Percentiles rank a stretch among this genome's conserved stretches.
Evolutionary conservation across 2,113 vertebrate genomes (phyloP).

Genomic region (Phalacrocorax brasilianus): DNA sequence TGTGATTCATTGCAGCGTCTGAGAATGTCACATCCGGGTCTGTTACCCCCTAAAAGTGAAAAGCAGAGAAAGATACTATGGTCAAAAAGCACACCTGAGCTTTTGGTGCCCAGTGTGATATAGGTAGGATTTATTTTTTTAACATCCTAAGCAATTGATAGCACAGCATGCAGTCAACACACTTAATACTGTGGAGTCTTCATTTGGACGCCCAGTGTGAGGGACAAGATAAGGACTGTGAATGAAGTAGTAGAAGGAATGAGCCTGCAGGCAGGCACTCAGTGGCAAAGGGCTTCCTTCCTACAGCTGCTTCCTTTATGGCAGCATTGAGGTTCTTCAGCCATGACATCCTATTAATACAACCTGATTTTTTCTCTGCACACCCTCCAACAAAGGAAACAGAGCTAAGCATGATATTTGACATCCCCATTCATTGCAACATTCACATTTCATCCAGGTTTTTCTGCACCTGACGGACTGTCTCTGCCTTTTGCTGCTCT

Average conservation of each 20-base stretch:
- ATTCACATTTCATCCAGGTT: neutral
- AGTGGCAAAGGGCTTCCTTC: neutral
- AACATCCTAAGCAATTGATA: neutral
- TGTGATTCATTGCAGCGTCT: neutral
- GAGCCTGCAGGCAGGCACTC: neutral
- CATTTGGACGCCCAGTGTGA: neutral
- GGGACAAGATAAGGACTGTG: neutral
- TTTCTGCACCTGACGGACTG: neutral
- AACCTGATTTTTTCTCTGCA: neutral
- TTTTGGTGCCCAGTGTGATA: neutral
- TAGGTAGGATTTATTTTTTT: neutral
- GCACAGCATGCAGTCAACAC: neutral
- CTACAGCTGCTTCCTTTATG: neutral
- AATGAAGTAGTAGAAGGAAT: neutral
- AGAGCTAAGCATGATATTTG: fast-evolving
- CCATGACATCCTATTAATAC: fast-evolving
- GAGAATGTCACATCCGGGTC: neutral
- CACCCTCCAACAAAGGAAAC: neutral
- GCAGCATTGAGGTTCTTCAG: neutral
- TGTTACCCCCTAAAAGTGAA: fast-evolving
- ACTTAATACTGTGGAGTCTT: neutral
- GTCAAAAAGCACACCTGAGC: neutral
- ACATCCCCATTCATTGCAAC: neutral
- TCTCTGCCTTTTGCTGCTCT: neutral
- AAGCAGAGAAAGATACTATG: fast-evolving